phyloP scores from a whole-genome alignment of 2,113 vertebrate species.

The Toxotes jaculatrix region DNA sequence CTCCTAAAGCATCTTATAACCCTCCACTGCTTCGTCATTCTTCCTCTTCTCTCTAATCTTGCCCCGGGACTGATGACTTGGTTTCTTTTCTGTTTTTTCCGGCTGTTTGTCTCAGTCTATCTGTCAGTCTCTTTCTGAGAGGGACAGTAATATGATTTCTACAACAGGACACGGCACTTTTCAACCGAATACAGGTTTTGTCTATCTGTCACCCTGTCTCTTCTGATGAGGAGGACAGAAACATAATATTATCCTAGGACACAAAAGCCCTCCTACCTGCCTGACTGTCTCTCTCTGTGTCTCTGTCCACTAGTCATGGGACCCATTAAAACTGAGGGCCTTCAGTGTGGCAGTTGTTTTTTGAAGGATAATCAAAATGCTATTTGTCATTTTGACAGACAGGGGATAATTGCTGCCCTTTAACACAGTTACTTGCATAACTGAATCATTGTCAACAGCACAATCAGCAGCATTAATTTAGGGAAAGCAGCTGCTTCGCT shows the following conservation, averaged over 20 bases:
- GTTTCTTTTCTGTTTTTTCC: constrained; percentile 52
- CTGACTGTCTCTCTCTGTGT: not conserved
- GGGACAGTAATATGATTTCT: constrained; percentile 54
- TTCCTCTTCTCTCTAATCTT: constrained; percentile 42
- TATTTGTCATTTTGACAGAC: constrained; percentile 58
- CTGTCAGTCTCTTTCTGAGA: constrained; percentile 66
- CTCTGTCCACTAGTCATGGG: not conserved
- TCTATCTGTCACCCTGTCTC: constrained; percentile 32
- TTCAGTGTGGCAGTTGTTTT: constrained; percentile 20
- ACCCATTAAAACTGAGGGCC: constrained; percentile 19
- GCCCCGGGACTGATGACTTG: constrained; percentile 60
- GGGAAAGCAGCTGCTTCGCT: constrained; percentile 53
- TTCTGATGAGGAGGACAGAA: constrained; percentile 1
- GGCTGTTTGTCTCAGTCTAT: constrained; percentile 56
- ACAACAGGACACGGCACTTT: constrained; percentile 28
- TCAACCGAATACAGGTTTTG: constrained; percentile 39
- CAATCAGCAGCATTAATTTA: constrained; percentile 50
- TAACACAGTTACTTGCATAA: constrained; percentile 47
- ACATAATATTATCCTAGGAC: constrained; percentile 28
- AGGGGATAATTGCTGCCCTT: constrained; percentile 55
- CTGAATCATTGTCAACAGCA: constrained; percentile 53
- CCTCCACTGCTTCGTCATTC: constrained; percentile 33
- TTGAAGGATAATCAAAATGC: constrained; percentile 47
- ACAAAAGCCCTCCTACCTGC: constrained; percentile 1
- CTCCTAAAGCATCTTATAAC: constrained; percentile 45